Evolutionary conservation across 2,888 invertebrate genomes (phyloP), one percentile per base, ranked within the genome.

Genomic region (Leptopilina myrica): DNA sequence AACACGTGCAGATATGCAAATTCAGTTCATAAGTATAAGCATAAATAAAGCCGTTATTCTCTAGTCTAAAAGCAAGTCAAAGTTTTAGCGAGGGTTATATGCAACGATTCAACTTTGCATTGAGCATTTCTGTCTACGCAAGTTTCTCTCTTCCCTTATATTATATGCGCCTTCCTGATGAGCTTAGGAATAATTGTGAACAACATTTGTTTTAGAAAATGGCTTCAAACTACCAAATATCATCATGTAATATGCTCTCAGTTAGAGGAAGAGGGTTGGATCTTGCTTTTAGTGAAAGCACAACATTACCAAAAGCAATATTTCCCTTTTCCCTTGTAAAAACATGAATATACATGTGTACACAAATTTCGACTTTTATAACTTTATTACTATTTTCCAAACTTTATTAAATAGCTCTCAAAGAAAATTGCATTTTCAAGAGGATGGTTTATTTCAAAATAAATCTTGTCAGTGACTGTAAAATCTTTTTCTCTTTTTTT

Each of bases 1-100:
- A 73, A 73, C 9, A 20, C 73, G 56, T 56, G 56, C 56, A 73
- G 40, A 56, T 56, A 56, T 56, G 73, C 73, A 73, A 73, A 73
- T 73, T 6, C 73, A 73, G 53, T 20, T 33, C 33, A 73, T 73
- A 73, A 56, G 73, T 33, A 33, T 73, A 53, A 56, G 73, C 73
- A 73, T 73, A 73, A 73, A 73, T 73, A 73, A 73, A 56, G 73
- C 73, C 56, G 33, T 33, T 33, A 33, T 33, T 6, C 11, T 56
- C 73, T 46, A 67, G 49, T 43, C 5, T 49, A 49, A 9, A 49
- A 49, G 49, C 49, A 49, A 46, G 49, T 49, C 49, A 49, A 49
- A 49, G 49, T 49, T 49, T 20, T 33, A 12, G 15, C 6, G 62
- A 40, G 26, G 33, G 33, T 33, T 33, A 33, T 33, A 33, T 33